Evolutionary conservation across 1,140 invertebrate genomes (phyloP).

Genomic region (Melipona quadrifasciata): DNA sequence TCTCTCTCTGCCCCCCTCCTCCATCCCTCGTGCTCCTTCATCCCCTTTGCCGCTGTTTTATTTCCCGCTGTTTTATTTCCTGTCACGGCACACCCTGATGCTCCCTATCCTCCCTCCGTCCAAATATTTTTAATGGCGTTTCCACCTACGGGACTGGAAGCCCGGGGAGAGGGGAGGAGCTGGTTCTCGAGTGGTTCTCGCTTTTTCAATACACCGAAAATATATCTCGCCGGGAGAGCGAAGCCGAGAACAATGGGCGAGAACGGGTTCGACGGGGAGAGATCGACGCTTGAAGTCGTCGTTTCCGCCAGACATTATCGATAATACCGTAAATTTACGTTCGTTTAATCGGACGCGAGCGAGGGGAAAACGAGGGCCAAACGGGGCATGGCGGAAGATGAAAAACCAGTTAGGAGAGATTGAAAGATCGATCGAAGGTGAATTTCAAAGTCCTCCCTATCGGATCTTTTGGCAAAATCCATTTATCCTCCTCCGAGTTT

Average conservation of each 20-base stretch:
- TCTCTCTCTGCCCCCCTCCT: too few relatives aligned
- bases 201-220: background rate
- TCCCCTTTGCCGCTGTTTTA: background rate
- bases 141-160: conserved; percentile 19
- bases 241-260: too few relatives aligned
- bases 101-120: background rate
- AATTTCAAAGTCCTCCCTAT: background rate
- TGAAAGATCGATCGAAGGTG: conserved; percentile 28
- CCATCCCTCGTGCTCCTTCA: too few relatives aligned
- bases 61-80: conserved; percentile 8
- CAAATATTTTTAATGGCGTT: conserved; percentile 46
- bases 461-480: conserved; percentile 3
- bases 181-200: conserved; percentile 16
- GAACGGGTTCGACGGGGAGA: background rate
- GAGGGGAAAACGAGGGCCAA: background rate
- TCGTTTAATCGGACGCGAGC: background rate
- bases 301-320: conserved; percentile 4
- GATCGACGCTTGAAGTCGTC: background rate
- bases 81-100: conserved; percentile 26
- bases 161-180: background rate
- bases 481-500: conserved; percentile 8
- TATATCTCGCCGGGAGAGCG: too few relatives aligned
- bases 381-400: background rate
- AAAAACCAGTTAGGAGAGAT: background rate
- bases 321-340: background rate